Evolutionary conservation across 2,113 vertebrate genomes (phyloP), one percentile per base, ranked within the genome.

Genomic region (Gymnorhina tibicen): DNA sequence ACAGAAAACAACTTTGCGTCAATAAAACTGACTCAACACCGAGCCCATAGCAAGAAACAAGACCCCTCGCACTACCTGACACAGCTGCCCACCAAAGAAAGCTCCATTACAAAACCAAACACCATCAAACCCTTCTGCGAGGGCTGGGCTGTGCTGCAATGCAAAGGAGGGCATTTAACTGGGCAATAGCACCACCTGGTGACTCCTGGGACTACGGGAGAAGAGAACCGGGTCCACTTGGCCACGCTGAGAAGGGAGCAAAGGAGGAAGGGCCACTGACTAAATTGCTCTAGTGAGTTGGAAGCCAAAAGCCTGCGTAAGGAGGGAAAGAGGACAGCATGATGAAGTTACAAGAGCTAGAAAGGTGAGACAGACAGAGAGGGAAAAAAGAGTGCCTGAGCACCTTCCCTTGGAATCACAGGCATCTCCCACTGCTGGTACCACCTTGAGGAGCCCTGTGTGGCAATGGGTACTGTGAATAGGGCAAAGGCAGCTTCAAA

Each of bases 121-220:
- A 5, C 30, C 42, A 9, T 0, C 11, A 39, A 50, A 32, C 9
- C 39, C 9, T 28, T 15, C 21, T 6, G 4, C 35, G 5, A 59
- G 39, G 47, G 68, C 56, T 8, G 62, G 33, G 44, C 79, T 13
- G 47, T 0, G 35, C 79, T 11, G 89, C 86, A 14, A 1, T 0
- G 47, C 55, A 2, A n/a, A 24, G n/a, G 14, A 91, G 82, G 92
- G 74, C 44, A 90, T 53, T 96, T 26, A 50, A 11, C 39, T 96
- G 87, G 93, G 92, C 88, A 95, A 96, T 3, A 96, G 96, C 96
- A 92, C 96, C 95, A 95, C 64, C 95, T 96, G 93, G 90, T 94
- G 96, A 94, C 87, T 93, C 64, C 67, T 1, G 81, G 35, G 15
- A 35, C 86, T 14, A 1, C 10, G 55, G 59, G 55, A 87, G 8